phyloP scores from a whole-genome alignment of 1,140 invertebrate species.

The Pseudoatta argentina region DNA sequence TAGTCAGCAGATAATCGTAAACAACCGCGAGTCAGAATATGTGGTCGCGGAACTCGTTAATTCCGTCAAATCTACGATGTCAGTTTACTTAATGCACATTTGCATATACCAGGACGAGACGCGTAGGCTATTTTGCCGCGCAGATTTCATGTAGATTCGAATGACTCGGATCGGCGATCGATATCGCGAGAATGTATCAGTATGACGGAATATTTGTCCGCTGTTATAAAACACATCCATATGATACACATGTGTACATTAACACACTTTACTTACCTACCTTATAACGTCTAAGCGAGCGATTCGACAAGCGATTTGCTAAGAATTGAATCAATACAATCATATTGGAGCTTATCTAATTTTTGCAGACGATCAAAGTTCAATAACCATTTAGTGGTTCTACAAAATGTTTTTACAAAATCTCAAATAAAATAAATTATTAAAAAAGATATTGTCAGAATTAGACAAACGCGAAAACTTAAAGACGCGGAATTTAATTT shows the following conservation, averaged over 20 bases:
- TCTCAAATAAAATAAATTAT: not conserved
- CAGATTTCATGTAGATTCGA: constrained; percentile 36
- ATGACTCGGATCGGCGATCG: constrained; percentile 19
- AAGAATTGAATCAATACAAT: not conserved
- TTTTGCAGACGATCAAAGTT: constrained; percentile 37
- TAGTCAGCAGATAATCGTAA: not conserved
- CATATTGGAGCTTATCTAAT: constrained; percentile 17
- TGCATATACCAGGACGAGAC: constrained; percentile 49
- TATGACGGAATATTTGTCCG: constrained; percentile 20
- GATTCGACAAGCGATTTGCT: not conserved
- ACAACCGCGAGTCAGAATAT: constrained; percentile 1
- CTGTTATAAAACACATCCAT: constrained; percentile 4
- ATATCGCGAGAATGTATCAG: constrained; percentile 49
- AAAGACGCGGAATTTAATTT: not conserved
- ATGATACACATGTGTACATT: constrained; percentile 3
- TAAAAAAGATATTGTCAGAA: not conserved
- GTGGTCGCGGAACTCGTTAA: constrained; percentile 47
- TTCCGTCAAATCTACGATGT: constrained; percentile 45
- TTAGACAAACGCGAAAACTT: not conserved
- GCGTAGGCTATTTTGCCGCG: constrained; percentile 24
- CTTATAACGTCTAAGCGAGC: not conserved
- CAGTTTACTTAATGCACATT: constrained; percentile 54
- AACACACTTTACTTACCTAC: not conserved
- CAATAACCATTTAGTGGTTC: constrained; percentile 5
- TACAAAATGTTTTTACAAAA: not conserved